A percentile compares a stretch with the other conserved stretches of the same genome.
These are phyloP conservation scores for Oxycera nigricornis DNA, from an alignment of 2,888 invertebrate genomes.

Conservation along the genomic window DNA sequence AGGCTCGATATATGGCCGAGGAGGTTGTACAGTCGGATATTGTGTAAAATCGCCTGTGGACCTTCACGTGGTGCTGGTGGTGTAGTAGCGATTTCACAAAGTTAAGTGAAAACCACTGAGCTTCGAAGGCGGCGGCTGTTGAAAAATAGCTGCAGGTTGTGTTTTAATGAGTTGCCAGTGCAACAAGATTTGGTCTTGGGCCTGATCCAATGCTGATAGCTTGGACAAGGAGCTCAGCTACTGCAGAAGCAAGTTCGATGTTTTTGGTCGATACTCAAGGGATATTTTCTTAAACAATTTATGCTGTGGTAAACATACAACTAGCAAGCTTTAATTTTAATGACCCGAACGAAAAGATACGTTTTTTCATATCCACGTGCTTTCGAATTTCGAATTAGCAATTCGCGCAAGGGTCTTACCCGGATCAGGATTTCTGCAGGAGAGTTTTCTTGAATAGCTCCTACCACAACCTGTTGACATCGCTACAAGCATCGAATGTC, in stretches of 20 bases:
- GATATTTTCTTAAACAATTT: too few relatives aligned
- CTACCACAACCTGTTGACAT: too few relatives aligned
- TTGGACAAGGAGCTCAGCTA: background rate
- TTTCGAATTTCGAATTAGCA: too few relatives aligned
- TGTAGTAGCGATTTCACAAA: constrained; percentile 31
- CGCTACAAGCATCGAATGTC: background rate
- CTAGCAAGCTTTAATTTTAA: too few relatives aligned
- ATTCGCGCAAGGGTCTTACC: too few relatives aligned
- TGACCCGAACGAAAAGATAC: too few relatives aligned
- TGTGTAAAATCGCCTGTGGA: constrained; percentile 38
- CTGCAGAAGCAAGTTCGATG: too few relatives aligned
- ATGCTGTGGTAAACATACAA: too few relatives aligned
- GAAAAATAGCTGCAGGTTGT: constrained; percentile 34
- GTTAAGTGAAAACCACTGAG: constrained; percentile 38
- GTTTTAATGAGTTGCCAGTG: constrained; percentile 31
- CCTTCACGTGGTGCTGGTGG: constrained; percentile 25
- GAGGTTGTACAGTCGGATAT: constrained; percentile 28
- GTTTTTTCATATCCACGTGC: too few relatives aligned
- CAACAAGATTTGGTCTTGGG: background rate
- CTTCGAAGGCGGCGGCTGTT: constrained; percentile 29
- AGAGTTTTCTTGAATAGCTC: too few relatives aligned
- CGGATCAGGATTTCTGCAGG: too few relatives aligned
- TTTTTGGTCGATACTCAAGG: background rate
- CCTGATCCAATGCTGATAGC: background rate
- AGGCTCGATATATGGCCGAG: constrained; percentile 16